These are phyloP conservation scores for Apodemus sylvaticus DNA, from an alignment of 2,113 vertebrate species.

Conservation along the genomic window DNA sequence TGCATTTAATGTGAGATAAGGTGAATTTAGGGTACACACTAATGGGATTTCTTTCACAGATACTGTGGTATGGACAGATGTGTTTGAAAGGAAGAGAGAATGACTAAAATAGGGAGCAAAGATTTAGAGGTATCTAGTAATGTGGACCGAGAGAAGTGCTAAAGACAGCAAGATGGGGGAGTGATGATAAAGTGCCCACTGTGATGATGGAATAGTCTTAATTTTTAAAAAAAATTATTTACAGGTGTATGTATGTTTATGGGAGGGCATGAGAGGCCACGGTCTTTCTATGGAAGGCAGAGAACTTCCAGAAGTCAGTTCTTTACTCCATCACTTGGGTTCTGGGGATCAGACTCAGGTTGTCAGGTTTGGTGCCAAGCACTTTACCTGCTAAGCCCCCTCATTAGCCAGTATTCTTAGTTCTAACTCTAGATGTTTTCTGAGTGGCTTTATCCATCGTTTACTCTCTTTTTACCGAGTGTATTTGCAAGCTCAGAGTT, in stretches of 20 bases:
- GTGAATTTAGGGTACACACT: neutral
- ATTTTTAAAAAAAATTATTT: neutral
- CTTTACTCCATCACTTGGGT: neutral
- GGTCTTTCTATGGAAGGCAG: neutral
- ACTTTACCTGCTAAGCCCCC: neutral
- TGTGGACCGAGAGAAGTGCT: neutral
- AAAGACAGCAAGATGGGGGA: neutral
- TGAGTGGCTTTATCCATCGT: neutral
- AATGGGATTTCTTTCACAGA: conserved; percentile 6
- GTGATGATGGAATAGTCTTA: neutral
- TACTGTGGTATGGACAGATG: neutral
- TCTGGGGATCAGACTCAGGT: neutral
- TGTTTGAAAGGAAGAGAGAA: conserved; percentile 35
- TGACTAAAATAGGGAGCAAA: neutral
- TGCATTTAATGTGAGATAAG: conserved; percentile 49
- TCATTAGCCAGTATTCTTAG: neutral
- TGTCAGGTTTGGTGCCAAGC: neutral
- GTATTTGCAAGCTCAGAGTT: neutral
- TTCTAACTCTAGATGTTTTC: conserved; percentile 34
- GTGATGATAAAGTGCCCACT: neutral
- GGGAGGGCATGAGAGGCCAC: neutral
- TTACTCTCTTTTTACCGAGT: neutral
- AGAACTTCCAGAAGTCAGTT: neutral
- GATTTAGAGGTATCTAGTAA: neutral
- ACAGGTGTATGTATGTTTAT: neutral